Percentiles rank a stretch among this genome's conserved stretches.
phyloP scores from a whole-genome alignment of 1,140 invertebrate species.

The Polypedilum pembai region DNA sequence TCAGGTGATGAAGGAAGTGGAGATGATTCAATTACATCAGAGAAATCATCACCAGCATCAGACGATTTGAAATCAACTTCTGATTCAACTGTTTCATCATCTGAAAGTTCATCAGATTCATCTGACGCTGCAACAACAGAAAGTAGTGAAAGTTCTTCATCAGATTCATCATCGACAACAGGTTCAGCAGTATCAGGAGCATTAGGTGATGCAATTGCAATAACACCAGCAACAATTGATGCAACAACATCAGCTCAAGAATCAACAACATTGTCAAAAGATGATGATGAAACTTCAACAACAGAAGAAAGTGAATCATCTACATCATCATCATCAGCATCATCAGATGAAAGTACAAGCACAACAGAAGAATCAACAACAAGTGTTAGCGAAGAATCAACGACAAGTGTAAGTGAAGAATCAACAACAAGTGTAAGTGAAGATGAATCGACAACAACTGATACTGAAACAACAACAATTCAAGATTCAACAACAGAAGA shows the following conservation, averaged over 20 bases:
- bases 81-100: constrained; percentile 12
- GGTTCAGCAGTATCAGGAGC: constrained; percentile 30
- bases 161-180: constrained; percentile 30
- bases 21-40: constrained; percentile 29
- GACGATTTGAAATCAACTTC: too few species aligned
- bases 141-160: constrained; percentile 33
- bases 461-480: constrained; percentile 31
- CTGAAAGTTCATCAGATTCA: constrained; percentile 31
- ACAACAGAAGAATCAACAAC: background rate
- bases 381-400: constrained; percentile 21
- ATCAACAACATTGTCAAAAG: constrained; percentile 32
- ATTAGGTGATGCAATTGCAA: constrained; percentile 29
- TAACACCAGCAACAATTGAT: constrained; percentile 29
- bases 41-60: background rate
- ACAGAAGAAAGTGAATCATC: constrained; percentile 32
- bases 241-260: constrained; percentile 31
- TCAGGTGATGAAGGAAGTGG: constrained; percentile 31
- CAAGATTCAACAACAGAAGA: background rate
- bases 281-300: constrained; percentile 30
- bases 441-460: background rate
- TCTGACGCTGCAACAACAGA: constrained; percentile 29
- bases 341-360: constrained; percentile 29
- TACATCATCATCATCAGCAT: constrained; percentile 29
- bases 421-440: constrained; percentile 20
- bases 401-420: background rate